Conservation (phyloP, 2,797 vertebrate species). For the Hipposideros larvatus region DNA sequence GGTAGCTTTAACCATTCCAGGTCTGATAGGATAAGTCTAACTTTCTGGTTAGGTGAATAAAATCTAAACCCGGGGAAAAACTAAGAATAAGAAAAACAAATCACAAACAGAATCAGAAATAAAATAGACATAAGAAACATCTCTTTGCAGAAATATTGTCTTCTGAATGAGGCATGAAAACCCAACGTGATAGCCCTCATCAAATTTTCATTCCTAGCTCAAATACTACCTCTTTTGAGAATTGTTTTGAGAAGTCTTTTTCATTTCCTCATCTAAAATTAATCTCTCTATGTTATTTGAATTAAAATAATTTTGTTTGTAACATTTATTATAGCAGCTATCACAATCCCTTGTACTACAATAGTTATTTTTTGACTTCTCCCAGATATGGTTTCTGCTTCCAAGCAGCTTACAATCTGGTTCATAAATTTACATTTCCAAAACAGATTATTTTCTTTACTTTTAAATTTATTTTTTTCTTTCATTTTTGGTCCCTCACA, state of each 20-base stretch:
- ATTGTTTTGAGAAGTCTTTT: not conserved
- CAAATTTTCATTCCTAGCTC: not conserved
- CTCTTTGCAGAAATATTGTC: not conserved
- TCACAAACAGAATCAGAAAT: not conserved
- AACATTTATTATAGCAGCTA: slow-evolving; percentile 36
- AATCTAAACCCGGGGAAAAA: not conserved
- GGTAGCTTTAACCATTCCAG: not conserved
- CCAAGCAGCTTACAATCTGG: not conserved
- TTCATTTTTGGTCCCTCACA: not conserved
- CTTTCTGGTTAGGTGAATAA: slow-evolving; percentile 12
- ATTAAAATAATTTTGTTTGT: slow-evolving; percentile 6
- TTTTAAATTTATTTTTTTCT: not conserved
- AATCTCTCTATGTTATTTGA: not conserved
- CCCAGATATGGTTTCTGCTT: not conserved
- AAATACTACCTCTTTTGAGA: slow-evolving; percentile 10
- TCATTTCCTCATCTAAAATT: slow-evolving; percentile 35
- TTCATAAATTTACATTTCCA: not conserved
- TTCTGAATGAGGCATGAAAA: not conserved
- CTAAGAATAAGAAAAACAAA: not conserved
- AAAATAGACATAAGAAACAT: not conserved
- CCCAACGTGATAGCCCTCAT: not conserved
- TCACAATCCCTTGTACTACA: not conserved
- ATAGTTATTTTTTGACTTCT: not conserved
- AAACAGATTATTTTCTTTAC: not conserved
- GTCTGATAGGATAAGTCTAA: not conserved